Evolutionary conservation across 1,140 invertebrate genomes (phyloP), one percentile per base, ranked within the genome.

Genomic region (Spodoptera frugiperda): DNA sequence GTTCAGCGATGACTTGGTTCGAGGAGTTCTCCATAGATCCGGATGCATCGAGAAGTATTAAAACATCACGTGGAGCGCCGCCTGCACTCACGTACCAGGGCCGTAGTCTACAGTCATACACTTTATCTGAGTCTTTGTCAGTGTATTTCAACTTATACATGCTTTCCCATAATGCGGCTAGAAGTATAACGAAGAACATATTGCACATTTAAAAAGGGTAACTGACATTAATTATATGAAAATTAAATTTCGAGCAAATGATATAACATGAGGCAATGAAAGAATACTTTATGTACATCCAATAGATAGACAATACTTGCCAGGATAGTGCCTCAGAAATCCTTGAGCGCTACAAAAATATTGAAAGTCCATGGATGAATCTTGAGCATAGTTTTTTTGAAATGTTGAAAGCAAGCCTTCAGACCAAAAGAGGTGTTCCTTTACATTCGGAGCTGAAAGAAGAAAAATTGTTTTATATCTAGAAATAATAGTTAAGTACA

Each of bases 11-110:
- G 88, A 98, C 97, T 78, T 97, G 96, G 70, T 93, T 93, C 0
- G 87, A 87, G 0, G 91, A 92, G 79, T 98, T 98, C 39, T 97
- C 97, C 98, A 99, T 99, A 9, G 98, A 99, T 2, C 98, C 98
- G 61, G 97, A 97, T 2, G 96, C 96, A 87, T 99, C 98, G 0
- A 99, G 95, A 55, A 99, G 93, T 75, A 99, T 98, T 4, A 99
- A 94, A 21, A 99, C 95, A 87, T 99, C 98, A 82, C 98, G 98
- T 0, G 98, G 97, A 73, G 97, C 98, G 0, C 98, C 97, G 0
- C 98, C 97, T 0, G 98, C 98, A 89, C 98, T 97, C 51, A 99
- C 98, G 91, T 98, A 99, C 97, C 97, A 98, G 2, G 96, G 96
- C 9, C 97, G 94, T n/a, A 97, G 96, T 3, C 97, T 95, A 78